phyloP scores from a whole-genome alignment of 2,797 vertebrate species.

The Myotis daubentonii region DNA sequence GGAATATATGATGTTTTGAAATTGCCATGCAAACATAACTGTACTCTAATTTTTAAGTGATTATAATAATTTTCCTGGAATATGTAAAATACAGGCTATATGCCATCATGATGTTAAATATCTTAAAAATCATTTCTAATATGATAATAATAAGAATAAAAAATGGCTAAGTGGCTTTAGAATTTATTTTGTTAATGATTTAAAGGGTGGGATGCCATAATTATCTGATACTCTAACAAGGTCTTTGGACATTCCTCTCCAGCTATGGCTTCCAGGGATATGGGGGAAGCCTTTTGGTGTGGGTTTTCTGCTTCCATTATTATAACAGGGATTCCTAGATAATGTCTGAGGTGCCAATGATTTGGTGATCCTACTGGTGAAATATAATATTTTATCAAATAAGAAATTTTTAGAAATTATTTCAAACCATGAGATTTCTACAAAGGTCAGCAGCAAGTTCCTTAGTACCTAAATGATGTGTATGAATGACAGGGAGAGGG shows the following conservation, averaged over 20 bases:
- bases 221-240: neutral
- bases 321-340: neutral
- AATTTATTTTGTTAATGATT: neutral
- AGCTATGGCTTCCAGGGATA: neutral
- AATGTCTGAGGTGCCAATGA: neutral
- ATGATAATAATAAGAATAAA: neutral
- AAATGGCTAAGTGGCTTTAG: neutral
- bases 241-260: neutral
- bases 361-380: neutral
- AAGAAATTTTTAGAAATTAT: neutral
- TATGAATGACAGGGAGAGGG: neutral
- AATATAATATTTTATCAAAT: neutral
- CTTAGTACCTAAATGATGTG: neutral
- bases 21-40: neutral
- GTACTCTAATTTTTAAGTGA: neutral
- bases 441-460: neutral
- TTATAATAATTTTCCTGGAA: neutral
- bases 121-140: neutral
- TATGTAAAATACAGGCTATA: neutral
- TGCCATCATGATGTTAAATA: neutral
- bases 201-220: neutral
- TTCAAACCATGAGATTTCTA: neutral
- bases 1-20: neutral
- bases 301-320: neutral
- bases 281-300: neutral